These are phyloP conservation scores for Heliconius eleuchia DNA, from an alignment of 1,140 invertebrate genomes.

Conservation along the genomic window DNA sequence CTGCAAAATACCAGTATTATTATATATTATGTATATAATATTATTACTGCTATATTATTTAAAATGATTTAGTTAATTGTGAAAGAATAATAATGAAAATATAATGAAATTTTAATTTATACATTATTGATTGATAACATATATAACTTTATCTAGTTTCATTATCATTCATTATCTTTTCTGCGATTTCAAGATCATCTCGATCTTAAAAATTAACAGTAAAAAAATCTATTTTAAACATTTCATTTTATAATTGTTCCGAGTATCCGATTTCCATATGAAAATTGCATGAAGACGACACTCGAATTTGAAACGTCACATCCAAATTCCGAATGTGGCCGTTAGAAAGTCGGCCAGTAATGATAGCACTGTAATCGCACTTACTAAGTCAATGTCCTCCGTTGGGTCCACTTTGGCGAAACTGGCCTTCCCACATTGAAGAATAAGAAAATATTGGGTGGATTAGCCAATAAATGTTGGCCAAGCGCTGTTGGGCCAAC, in stretches of 20 bases:
- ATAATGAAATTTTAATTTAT: too few species aligned
- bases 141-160: too few species aligned
- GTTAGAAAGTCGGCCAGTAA: slow-evolving; percentile 71
- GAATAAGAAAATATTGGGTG: background rate
- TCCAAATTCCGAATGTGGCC: slow-evolving; percentile 54
- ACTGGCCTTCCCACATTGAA: background rate
- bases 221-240: background rate
- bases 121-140: too few species aligned
- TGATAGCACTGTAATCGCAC: slow-evolving; percentile 67
- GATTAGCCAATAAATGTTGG: slow-evolving; percentile 15
- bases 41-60: too few species aligned
- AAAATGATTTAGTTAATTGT: too few species aligned
- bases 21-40: too few species aligned
- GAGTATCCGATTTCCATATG: slow-evolving; percentile 51
- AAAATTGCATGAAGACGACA: slow-evolving; percentile 46
- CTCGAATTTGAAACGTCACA: slow-evolving; percentile 50
- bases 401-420: background rate
- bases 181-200: too few species aligned
- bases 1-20: background rate
- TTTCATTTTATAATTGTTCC: slow-evolving; percentile 42
- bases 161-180: too few species aligned
- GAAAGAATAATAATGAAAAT: too few species aligned
- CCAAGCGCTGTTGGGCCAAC: background rate
- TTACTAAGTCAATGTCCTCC: slow-evolving; percentile 49
- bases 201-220: too few species aligned